A percentile compares a stretch with the other conserved stretches of the same genome.
Conservation (phyloP, 2,888 invertebrate species). For the Tortrix viridana region DNA sequence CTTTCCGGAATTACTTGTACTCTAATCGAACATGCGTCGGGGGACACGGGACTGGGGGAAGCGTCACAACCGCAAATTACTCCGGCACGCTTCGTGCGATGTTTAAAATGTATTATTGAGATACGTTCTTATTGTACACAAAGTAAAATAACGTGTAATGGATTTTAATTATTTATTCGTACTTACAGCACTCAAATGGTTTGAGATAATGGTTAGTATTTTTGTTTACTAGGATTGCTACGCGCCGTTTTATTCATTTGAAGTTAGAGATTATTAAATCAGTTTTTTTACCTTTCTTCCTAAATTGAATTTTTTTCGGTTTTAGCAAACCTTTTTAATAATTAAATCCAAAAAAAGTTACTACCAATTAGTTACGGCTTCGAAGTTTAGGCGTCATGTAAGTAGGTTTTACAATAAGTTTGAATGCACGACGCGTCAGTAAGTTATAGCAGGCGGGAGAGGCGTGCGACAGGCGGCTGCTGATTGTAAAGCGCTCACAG, state of each 20-base stretch:
- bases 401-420: constrained; percentile 57
- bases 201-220: constrained; percentile 22
- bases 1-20: constrained; percentile 83
- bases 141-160: constrained; percentile 59
- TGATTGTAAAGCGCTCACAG: constrained; percentile 84
- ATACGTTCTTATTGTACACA: constrained; percentile 60
- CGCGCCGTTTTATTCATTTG: constrained; percentile 4
- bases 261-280: neutral
- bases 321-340: neutral
- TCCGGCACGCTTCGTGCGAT: constrained; percentile 73
- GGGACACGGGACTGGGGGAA: constrained; percentile 60
- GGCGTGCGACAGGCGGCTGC: constrained; percentile 77
- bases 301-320: neutral
- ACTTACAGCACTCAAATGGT: constrained; percentile 22
- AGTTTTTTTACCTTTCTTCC: no score
- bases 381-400: neutral
- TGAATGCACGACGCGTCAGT: constrained; percentile 70
- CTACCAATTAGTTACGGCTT: neutral
- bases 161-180: constrained; percentile 58
- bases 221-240: constrained; percentile 1
- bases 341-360: neutral
- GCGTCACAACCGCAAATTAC: constrained; percentile 79
- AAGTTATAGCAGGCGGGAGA: constrained; percentile 67
- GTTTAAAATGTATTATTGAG: constrained; percentile 78
- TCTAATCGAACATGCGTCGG: constrained; percentile 83